Evolutionary conservation across 1,140 invertebrate genomes (phyloP).

Genomic region (Bombus soroeensis): DNA sequence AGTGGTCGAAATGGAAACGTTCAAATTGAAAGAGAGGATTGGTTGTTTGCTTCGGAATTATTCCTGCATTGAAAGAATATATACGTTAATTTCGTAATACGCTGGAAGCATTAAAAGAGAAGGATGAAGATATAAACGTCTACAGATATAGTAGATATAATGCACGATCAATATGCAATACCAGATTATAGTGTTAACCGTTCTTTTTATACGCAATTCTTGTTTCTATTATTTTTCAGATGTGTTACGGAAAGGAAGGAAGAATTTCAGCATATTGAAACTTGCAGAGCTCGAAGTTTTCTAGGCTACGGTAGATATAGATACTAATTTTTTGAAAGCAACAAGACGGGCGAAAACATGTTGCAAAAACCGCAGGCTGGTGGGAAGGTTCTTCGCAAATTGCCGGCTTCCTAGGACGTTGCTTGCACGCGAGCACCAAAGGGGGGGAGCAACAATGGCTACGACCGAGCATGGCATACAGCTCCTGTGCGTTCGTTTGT

Average conservation of each 20-base stretch:
- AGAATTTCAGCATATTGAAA: not conserved
- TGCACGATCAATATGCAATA: not conserved
- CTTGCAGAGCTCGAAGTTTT: not conserved
- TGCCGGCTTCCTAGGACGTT: slow-evolving; percentile 1
- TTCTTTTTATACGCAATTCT: not conserved
- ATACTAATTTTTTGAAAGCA: slow-evolving; percentile 46
- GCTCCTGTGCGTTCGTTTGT: slow-evolving; percentile 56
- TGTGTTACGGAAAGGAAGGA: not conserved
- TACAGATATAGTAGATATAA: too few relatives aligned
- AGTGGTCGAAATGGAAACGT: not conserved
- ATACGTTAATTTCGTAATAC: not conserved
- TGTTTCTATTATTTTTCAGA: not conserved
- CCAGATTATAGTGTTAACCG: not conserved
- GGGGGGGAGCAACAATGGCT: slow-evolving; percentile 30
- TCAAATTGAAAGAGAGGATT: not conserved
- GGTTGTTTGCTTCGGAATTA: not conserved
- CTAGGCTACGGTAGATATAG: not conserved
- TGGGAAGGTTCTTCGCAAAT: slow-evolving; percentile 26
- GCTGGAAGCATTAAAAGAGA: not conserved
- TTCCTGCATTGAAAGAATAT: not conserved
- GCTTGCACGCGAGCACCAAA: slow-evolving; percentile 27
- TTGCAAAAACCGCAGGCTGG: not conserved
- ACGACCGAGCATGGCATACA: not conserved
- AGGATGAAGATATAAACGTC: not conserved
- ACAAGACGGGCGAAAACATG: not conserved